Conservation (phyloP, 2,888 invertebrate genomes). For the Catocala fraxini region DNA sequence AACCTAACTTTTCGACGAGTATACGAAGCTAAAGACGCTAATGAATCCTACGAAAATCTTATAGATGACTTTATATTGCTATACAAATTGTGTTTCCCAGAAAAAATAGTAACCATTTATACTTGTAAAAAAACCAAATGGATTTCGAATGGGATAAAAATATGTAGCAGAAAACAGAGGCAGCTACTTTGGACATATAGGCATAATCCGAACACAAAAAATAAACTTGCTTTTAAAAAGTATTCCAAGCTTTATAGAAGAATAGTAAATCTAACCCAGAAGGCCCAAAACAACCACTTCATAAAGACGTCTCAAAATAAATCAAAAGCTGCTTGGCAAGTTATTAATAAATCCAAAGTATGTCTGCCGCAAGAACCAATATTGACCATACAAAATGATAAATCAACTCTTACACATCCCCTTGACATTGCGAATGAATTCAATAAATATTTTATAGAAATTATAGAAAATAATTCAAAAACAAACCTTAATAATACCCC, state of each 20-base stretch:
- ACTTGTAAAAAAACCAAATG: conserved; percentile 1
- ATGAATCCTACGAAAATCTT: conserved; percentile 15
- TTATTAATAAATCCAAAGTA: conserved; percentile 2
- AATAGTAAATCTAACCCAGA: conserved; percentile 30
- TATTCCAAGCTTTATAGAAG: conserved; percentile 58
- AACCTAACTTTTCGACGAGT: conserved; percentile 2
- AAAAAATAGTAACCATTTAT: conserved; percentile 3
- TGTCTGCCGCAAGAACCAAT: neutral
- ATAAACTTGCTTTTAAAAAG: conserved; percentile 54
- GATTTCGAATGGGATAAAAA: conserved; percentile 12
- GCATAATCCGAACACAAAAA: conserved; percentile 58
- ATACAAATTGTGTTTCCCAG: conserved; percentile 13
- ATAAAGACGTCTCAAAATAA: neutral
- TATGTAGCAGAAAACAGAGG: conserved; percentile 11
- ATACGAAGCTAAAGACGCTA: conserved; percentile 1
- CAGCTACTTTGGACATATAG: conserved; percentile 21
- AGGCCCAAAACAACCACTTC: conserved; percentile 18
- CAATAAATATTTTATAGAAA: conserved; percentile 8
- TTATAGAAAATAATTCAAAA: conserved; percentile 3
- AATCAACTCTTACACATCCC: neutral
- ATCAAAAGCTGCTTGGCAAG: conserved; percentile 1
- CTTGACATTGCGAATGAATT: conserved; percentile 7
- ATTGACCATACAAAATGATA: neutral
- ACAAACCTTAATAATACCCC: neutral
- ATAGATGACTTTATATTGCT: conserved; percentile 12